phyloP scores from a whole-genome alignment of 53 echinoderm and acorn worm species.

The Mesocentrotus franciscanus region DNA sequence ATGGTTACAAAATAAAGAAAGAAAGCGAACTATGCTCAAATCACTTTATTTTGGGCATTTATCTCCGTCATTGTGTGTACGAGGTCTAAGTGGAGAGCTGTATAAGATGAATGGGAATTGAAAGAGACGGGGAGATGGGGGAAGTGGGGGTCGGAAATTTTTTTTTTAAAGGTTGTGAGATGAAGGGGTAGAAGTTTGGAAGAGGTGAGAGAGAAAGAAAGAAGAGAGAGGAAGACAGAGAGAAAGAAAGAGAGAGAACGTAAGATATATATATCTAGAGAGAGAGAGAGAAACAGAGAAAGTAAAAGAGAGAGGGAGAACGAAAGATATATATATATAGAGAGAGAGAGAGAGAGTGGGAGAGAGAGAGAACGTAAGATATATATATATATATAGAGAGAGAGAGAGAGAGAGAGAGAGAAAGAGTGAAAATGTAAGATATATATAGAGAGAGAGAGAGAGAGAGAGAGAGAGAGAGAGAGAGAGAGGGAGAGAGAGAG shows the following conservation, averaged over 20 bases:
- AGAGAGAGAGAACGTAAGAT: background rate
- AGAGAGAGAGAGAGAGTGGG: background rate
- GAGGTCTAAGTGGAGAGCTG: background rate
- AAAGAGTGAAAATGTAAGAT: too few relatives aligned
- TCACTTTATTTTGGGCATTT: too few relatives aligned
- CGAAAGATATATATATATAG: too few relatives aligned
- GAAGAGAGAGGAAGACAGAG: background rate
- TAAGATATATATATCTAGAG: too few relatives aligned
- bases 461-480: background rate
- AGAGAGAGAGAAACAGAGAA: background rate
- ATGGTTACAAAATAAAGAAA: too few relatives aligned
- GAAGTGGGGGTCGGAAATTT: background rate
- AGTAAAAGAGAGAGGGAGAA: background rate
- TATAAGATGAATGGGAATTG: background rate
- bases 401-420: background rate
- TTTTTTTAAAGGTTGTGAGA: background rate
- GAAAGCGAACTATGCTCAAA: too few relatives aligned
- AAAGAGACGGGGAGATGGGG: background rate
- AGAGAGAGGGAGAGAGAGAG: background rate
- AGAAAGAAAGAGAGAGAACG: background rate
- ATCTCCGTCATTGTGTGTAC: too few relatives aligned
- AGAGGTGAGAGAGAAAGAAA: background rate
- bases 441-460: background rate
- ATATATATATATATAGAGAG: too few relatives aligned
- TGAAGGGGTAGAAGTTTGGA: background rate